Evolutionary conservation across 2,113 vertebrate species (phyloP).

Genomic region (Urocitellus parryii): DNA sequence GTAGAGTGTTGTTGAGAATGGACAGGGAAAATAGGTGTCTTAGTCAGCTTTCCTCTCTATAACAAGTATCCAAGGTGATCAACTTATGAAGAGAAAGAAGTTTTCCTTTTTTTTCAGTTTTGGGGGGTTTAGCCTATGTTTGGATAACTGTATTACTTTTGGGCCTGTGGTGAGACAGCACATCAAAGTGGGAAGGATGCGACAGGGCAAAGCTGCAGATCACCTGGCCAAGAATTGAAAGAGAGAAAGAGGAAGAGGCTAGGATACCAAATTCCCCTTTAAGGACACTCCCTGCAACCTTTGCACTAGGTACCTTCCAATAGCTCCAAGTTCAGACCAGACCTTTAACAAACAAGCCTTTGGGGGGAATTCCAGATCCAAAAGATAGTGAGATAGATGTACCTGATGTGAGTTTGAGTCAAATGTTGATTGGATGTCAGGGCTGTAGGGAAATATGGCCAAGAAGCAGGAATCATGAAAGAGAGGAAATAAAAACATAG

Average conservation of each 20-base stretch:
- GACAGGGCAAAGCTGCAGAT: neutral
- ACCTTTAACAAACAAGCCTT: neutral
- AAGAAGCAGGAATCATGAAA: neutral
- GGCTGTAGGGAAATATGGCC: rapidly evolving
- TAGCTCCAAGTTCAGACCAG: neutral
- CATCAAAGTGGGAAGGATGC: too few species aligned
- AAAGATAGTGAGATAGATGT: neutral
- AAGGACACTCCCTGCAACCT: rapidly evolving
- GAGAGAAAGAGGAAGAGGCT: neutral
- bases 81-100: neutral
- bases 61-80: neutral
- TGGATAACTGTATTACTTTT: neutral
- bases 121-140: neutral
- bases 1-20: neutral
- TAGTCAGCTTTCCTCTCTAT: neutral
- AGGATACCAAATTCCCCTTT: too few species aligned
- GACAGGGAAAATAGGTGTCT: neutral
- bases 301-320: neutral
- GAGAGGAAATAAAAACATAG: neutral
- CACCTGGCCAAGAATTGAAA: neutral
- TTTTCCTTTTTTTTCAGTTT: neutral
- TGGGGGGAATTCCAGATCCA: neutral
- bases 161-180: rapidly evolving
- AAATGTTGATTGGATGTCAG: neutral
- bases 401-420: neutral